These are phyloP conservation scores for Chiroxiphia lanceolata DNA, from an alignment of 2,797 vertebrate genomes.

Conservation along the genomic window DNA sequence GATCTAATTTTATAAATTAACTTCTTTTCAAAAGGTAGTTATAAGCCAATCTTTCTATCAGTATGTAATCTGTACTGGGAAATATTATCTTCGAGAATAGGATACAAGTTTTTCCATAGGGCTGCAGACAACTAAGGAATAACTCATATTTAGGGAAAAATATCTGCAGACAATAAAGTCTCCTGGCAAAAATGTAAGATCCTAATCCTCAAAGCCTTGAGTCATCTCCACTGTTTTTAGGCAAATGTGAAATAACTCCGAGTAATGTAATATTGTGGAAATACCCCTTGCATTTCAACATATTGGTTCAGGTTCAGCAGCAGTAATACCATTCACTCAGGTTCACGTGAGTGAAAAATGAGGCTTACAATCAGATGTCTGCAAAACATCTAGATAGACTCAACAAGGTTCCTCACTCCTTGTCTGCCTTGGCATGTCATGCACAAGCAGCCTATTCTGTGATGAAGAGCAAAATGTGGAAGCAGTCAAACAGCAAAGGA, in stretches of 20 bases:
- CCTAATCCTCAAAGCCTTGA: neutral
- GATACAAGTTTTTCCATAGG: neutral
- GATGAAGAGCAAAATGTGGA: neutral
- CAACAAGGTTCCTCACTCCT: neutral
- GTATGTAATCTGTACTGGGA: neutral
- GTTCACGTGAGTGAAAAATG: neutral
- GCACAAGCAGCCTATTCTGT: neutral
- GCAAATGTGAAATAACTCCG: neutral
- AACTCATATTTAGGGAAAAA: neutral
- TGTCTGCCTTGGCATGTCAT: accelerated
- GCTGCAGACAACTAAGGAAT: neutral
- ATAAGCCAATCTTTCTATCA: neutral
- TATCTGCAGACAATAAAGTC: neutral
- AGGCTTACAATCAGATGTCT: neutral
- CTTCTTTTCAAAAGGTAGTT: neutral
- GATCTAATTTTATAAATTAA: neutral
- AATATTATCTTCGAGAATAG: neutral
- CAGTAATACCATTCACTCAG: neutral
- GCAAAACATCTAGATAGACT: neutral
- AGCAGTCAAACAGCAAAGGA: neutral
- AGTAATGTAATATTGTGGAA: neutral
- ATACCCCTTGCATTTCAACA: neutral
- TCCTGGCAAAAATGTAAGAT: neutral
- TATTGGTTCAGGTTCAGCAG: neutral
- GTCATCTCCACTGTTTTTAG: neutral